Conservation (phyloP, 2,797 vertebrate species). For the Phrynocephalus vlangalii region DNA sequence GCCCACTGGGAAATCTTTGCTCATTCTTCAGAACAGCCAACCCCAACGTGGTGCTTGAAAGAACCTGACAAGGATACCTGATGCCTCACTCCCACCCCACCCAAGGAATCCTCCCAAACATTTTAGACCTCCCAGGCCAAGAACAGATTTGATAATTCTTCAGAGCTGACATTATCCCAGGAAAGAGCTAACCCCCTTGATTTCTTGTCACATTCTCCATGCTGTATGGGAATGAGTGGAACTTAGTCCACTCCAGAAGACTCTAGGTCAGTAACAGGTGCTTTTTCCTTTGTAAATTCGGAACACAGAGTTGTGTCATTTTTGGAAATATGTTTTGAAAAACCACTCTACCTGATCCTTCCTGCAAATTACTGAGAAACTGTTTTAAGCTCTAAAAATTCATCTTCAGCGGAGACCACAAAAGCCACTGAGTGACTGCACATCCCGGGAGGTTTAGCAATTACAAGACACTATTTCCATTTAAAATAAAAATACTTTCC, state of each 20-base stretch:
- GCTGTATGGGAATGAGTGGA: neutral
- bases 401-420: constrained; percentile 56
- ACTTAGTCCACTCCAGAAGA: neutral
- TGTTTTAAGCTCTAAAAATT: constrained; percentile 63
- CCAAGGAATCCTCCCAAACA: too few species aligned
- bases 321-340: constrained; percentile 26
- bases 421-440: constrained; percentile 55
- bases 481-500: constrained; percentile 52
- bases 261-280: neutral
- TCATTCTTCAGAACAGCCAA: neutral
- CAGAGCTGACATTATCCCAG: too few species aligned
- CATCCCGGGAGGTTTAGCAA: constrained; percentile 61
- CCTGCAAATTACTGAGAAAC: constrained; percentile 39
- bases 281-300: constrained; percentile 2
- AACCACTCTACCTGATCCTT: neutral
- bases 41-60: neutral
- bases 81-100: too few species aligned
- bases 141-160: too few species aligned
- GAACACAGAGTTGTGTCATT: neutral
- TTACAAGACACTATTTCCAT: constrained; percentile 72
- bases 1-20: neutral
- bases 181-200: neutral
- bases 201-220: neutral
- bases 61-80: too few species aligned
- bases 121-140: too few species aligned